phyloP scores from a whole-genome alignment of 2,888 invertebrate genomes.

The Pristionchus maxplancki region DNA sequence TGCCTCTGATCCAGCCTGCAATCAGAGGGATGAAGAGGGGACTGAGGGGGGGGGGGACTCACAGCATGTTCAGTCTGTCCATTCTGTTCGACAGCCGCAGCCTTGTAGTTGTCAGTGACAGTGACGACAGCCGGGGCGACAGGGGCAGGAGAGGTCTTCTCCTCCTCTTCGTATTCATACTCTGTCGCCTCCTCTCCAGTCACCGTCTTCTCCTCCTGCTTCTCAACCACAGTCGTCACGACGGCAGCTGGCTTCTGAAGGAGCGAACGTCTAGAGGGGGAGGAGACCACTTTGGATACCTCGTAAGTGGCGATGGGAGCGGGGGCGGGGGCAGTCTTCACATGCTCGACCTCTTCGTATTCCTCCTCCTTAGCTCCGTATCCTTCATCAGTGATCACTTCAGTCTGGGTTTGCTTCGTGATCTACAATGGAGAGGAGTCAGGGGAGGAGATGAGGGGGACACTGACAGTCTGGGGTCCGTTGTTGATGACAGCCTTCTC shows the following conservation, averaged over 20 bases:
- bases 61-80: constrained; percentile 17
- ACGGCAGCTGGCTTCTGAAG: constrained; percentile 21
- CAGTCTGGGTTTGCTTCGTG: neutral
- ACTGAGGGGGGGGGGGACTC: neutral
- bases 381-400: neutral
- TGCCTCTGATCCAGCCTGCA: constrained; percentile 2
- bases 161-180: constrained; percentile 45
- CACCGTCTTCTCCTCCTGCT: neutral
- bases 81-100: neutral
- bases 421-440: neutral
- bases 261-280: neutral
- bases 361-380: constrained; percentile 7
- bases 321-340: neutral
- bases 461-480: neutral
- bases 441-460: neutral
- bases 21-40: neutral
- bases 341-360: neutral
- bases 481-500: constrained; percentile 40
- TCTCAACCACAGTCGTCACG: neutral
- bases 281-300: neutral
- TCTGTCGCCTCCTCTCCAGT: constrained; percentile 3
- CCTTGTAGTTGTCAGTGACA: constrained; percentile 44
- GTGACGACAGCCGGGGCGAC: neutral
- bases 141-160: neutral
- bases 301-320: neutral